Percentiles rank a stretch among this genome's conserved stretches.
Conservation (phyloP, 2,797 vertebrate genomes). For the Galagoides demidoff region DNA sequence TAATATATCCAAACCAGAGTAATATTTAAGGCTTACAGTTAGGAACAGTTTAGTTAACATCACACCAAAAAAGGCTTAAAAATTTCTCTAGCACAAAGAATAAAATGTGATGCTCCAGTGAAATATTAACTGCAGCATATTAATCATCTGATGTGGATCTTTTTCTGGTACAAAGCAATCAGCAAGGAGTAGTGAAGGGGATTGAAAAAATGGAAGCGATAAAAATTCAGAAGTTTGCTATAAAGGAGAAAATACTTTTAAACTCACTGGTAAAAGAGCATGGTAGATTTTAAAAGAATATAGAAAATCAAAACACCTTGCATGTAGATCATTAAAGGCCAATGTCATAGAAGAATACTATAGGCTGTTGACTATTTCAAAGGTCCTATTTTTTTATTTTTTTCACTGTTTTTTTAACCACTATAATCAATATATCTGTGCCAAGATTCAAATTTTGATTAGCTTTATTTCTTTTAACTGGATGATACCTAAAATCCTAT, state of each 20-base stretch:
- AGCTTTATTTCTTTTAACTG: not conserved
- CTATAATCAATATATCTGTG: slow-evolving; percentile 37
- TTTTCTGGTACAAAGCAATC: slow-evolving; percentile 5
- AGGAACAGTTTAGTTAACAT: slow-evolving; percentile 42
- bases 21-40: not conserved
- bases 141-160: slow-evolving; percentile 35
- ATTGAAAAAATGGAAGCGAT: not conserved
- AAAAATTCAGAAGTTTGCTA: slow-evolving; percentile 45
- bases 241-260: not conserved
- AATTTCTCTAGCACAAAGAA: not conserved
- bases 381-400: not conserved
- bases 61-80: slow-evolving; percentile 26
- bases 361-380: not conserved
- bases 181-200: not conserved
- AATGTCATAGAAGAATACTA: not conserved
- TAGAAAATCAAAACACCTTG: not conserved
- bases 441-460: not conserved
- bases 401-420: not conserved
- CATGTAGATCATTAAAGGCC: not conserved
- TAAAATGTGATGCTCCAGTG: not conserved
- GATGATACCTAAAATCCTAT: not conserved
- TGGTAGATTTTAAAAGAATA: not conserved
- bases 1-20: not conserved
- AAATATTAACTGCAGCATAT: slow-evolving; percentile 1
- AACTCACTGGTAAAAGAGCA: not conserved